phyloP scores from a whole-genome alignment of 2,113 vertebrate genomes.

The Chaetodon trifascialis region DNA sequence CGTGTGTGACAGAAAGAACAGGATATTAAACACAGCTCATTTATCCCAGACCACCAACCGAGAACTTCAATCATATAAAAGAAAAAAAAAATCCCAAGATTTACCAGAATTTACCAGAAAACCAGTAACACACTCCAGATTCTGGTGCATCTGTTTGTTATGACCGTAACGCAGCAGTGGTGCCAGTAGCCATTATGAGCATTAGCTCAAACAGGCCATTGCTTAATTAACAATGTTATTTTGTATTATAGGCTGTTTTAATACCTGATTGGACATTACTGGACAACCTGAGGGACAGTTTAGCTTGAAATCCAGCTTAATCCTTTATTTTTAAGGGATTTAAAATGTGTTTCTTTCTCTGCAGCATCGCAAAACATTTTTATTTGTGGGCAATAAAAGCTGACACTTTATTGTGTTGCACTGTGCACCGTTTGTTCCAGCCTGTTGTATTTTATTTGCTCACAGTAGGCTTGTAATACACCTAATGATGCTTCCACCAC shows the following conservation, averaged over 20 bases:
- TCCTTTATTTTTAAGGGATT: neutral
- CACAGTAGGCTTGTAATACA: neutral
- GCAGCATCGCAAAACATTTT: slow-evolving; percentile 1
- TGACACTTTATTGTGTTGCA: slow-evolving; percentile 3
- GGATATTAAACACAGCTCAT: neutral
- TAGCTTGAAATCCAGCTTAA: neutral
- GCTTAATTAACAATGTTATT: neutral
- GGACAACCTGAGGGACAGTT: neutral
- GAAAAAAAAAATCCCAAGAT: neutral
- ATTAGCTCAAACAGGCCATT: neutral
- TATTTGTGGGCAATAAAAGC: slow-evolving; percentile 21
- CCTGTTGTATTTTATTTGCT: slow-evolving; percentile 18
- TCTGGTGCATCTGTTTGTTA: neutral
- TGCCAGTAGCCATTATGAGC: neutral
- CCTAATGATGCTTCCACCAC: neutral
- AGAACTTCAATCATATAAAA: neutral
- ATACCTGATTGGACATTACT: neutral
- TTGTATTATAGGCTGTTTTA: neutral
- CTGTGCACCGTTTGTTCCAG: neutral
- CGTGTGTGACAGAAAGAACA: neutral
- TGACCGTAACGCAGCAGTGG: neutral
- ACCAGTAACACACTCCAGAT: slow-evolving; percentile 3
- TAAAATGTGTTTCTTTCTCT: slow-evolving; percentile 6
- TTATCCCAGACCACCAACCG: neutral
- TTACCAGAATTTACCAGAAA: neutral